Evolutionary conservation across 2,888 invertebrate species (phyloP).

Genomic region (Drosophila leonis): DNA sequence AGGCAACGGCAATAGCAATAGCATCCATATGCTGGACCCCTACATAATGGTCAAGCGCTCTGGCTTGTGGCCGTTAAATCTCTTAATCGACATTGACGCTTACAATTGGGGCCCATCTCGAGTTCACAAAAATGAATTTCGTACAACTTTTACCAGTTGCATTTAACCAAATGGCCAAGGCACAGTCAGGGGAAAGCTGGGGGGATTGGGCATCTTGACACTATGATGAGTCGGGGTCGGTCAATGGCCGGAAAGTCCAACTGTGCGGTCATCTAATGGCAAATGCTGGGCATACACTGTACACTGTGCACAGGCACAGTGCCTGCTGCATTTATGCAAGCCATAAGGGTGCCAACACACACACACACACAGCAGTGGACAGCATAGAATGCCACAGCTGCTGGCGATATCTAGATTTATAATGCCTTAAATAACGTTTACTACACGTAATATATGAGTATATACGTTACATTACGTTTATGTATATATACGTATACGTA

Average conservation of each 20-base stretch:
- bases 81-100: conserved; percentile 75
- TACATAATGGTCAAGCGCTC: conserved; percentile 18
- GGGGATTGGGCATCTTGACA: conserved; percentile 37
- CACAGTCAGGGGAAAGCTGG: not conserved
- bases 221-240: conserved; percentile 12
- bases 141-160: conserved; percentile 71
- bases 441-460: conserved; percentile 37
- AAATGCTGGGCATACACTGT: conserved; percentile 39
- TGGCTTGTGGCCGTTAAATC: conserved; percentile 65
- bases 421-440: conserved; percentile 67
- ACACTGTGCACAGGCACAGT: conserved; percentile 20
- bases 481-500: not conserved
- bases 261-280: conserved; percentile 69
- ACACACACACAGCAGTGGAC: not conserved
- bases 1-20: not conserved
- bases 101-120: conserved; percentile 46
- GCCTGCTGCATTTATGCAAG: conserved; percentile 24
- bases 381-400: conserved; percentile 11
- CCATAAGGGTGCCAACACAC: conserved; percentile 59
- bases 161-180: conserved; percentile 51
- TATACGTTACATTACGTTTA: conserved; percentile 4
- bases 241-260: conserved; percentile 54
- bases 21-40: conserved; percentile 21
- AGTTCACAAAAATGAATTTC: conserved; percentile 54
- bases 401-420: conserved; percentile 60